Conservation (phyloP, 64 coral and sea anemone species). For the Dendronephthya gigantea region DNA sequence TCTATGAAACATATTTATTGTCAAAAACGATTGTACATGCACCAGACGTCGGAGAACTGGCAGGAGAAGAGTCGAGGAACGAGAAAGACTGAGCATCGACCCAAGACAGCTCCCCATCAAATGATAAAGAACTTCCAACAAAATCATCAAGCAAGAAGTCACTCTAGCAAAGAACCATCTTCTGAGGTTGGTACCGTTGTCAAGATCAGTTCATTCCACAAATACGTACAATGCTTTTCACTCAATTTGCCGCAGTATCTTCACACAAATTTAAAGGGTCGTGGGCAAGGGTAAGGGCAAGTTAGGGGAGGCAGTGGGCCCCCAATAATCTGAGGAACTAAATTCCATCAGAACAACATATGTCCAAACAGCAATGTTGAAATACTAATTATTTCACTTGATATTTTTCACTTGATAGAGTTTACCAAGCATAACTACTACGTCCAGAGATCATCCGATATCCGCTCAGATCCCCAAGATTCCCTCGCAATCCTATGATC, state of each 20-base stretch:
- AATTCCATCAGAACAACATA: no score
- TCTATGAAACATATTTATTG: slow-evolving; percentile 81
- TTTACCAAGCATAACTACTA: not conserved
- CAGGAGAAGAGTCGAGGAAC: not conserved
- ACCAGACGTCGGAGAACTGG: slow-evolving; percentile 22
- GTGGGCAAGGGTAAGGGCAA: no score
- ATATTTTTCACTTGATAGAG: not conserved
- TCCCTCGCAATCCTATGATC: not conserved
- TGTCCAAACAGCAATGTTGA: no score
- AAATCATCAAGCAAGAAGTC: not conserved
- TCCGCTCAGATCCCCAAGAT: not conserved
- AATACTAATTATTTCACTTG: no score
- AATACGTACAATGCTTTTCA: no score
- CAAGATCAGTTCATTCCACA: no score
- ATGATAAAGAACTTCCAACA: not conserved
- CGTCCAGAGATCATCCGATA: not conserved
- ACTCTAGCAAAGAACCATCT: not conserved
- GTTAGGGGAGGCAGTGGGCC: no score
- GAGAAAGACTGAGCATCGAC: not conserved
- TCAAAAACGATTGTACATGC: slow-evolving; percentile 71
- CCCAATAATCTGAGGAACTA: no score
- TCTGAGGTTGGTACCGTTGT: not conserved
- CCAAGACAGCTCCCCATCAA: not conserved
- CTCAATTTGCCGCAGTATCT: no score
- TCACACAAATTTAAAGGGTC: no score